Percentiles rank a stretch among this genome's conserved stretches.
Evolutionary conservation across 2,888 invertebrate genomes (phyloP).

Genomic region (Maniola hyperantus): DNA sequence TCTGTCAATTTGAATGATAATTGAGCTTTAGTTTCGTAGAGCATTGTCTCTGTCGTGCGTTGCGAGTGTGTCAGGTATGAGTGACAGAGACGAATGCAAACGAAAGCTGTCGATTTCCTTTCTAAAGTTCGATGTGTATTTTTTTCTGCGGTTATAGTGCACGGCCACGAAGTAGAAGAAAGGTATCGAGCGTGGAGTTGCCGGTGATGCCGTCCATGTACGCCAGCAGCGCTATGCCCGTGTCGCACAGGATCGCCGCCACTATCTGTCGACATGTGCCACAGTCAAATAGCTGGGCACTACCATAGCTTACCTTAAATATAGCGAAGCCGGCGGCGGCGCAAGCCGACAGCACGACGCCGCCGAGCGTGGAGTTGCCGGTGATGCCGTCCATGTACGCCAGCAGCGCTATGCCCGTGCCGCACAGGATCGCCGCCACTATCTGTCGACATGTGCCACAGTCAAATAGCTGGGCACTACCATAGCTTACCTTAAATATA

Average conservation of each 20-base stretch:
- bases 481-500: slow-evolving; percentile 3
- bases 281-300: neutral
- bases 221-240: slow-evolving; percentile 1
- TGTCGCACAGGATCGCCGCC: slow-evolving; percentile 13
- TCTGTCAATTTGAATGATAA: too few species aligned
- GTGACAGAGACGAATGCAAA: too few species aligned
- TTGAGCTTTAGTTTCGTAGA: too few species aligned
- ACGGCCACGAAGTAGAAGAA: too few species aligned
- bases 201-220: slow-evolving; percentile 9
- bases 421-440: slow-evolving; percentile 12
- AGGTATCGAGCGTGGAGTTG: slow-evolving; percentile 8
- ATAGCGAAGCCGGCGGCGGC: slow-evolving; percentile 2
- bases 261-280: neutral
- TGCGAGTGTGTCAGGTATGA: too few species aligned
- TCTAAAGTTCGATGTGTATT: too few species aligned
- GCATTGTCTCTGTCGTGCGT: too few species aligned
- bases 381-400: slow-evolving; percentile 9
- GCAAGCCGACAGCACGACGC: slow-evolving; percentile 1
- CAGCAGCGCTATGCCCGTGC: slow-evolving; percentile 1
- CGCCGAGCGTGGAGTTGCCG: slow-evolving; percentile 7
- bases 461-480: too few species aligned
- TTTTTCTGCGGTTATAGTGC: too few species aligned
- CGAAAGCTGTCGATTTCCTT: too few species aligned
- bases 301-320: neutral
- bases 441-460: neutral